Conservation (phyloP, 2,797 vertebrate genomes). For the Mustela erminea region DNA sequence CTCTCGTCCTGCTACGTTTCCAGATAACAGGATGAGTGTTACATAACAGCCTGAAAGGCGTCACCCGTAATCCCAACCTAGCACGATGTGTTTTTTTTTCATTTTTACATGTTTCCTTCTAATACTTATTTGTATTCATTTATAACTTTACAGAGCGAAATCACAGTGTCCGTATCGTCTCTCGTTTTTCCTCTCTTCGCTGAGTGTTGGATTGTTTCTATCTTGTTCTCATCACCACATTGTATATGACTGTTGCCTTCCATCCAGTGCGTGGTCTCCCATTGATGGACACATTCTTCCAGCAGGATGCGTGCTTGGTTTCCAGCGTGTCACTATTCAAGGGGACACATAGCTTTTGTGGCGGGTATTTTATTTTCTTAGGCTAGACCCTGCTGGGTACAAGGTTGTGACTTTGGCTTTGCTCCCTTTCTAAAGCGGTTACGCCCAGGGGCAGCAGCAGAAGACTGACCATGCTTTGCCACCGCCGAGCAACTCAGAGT, state of each 20-base stretch:
- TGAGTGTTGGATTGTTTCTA: background rate
- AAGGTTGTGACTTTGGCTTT: background rate
- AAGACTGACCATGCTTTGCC: background rate
- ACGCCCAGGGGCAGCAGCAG: background rate
- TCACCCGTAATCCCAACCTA: background rate
- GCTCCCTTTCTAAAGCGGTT: background rate
- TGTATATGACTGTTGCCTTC: background rate
- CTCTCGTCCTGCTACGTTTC: slow-evolving; percentile 11
- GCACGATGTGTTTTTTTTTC: background rate
- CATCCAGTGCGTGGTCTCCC: background rate
- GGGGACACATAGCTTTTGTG: background rate
- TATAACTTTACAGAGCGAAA: background rate
- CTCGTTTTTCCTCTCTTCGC: background rate
- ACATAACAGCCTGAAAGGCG: background rate
- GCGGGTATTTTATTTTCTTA: slow-evolving; percentile 49
- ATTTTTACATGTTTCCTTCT: slow-evolving; percentile 21
- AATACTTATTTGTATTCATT: background rate
- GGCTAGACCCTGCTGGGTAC: slow-evolving; percentile 12
- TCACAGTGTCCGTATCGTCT: background rate
- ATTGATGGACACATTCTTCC: background rate
- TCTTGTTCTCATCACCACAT: background rate
- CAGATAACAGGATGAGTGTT: background rate
- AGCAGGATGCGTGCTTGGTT: background rate
- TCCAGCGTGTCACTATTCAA: background rate
- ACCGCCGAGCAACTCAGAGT: background rate